Conservation (phyloP, 2,797 vertebrate genomes). For the Notolabrus celidotus region DNA sequence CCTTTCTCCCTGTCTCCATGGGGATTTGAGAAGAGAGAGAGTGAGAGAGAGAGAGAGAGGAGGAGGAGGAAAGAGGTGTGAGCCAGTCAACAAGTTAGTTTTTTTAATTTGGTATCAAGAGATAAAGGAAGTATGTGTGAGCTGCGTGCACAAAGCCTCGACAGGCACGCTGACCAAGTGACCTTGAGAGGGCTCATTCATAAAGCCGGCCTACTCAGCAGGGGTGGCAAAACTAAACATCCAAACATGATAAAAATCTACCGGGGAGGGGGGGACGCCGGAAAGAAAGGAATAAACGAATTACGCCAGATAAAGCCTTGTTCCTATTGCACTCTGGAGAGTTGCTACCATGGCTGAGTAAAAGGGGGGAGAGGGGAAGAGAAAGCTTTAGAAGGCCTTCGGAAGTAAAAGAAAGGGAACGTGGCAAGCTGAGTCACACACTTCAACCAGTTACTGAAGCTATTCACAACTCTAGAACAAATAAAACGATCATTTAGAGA, state of each 20-base stretch:
- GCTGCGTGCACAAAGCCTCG: constrained; percentile 47
- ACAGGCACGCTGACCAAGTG: constrained; percentile 59
- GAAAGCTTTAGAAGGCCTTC: constrained; percentile 25
- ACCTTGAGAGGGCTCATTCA: constrained; percentile 76
- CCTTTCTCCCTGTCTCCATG: constrained; percentile 57
- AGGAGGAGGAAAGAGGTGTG: constrained; percentile 7
- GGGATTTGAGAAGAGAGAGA: constrained; percentile 62
- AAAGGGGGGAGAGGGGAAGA: constrained; percentile 25
- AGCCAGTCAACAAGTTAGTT: constrained; percentile 62
- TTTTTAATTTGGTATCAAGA: constrained; percentile 9
- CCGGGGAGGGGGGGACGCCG: constrained; percentile 10
- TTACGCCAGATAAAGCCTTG: constrained; percentile 78
- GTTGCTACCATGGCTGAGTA: constrained; percentile 39
- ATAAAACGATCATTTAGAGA: constrained; percentile 16
- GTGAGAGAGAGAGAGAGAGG: not conserved
- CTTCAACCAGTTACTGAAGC: constrained; percentile 19
- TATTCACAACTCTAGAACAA: constrained; percentile 17
- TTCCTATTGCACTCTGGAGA: constrained; percentile 73
- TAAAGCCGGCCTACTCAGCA: constrained; percentile 50
- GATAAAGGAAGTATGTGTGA: constrained; percentile 67
- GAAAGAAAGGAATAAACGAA: constrained; percentile 78
- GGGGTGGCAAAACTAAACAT: constrained; percentile 50
- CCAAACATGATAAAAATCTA: constrained; percentile 72
- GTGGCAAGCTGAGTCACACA: constrained; percentile 28
- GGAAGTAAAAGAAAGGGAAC: constrained; percentile 40